Base-by-base conservation (phyloP, 2,888 invertebrate species). In the Thereva nobilitata region DNA sequence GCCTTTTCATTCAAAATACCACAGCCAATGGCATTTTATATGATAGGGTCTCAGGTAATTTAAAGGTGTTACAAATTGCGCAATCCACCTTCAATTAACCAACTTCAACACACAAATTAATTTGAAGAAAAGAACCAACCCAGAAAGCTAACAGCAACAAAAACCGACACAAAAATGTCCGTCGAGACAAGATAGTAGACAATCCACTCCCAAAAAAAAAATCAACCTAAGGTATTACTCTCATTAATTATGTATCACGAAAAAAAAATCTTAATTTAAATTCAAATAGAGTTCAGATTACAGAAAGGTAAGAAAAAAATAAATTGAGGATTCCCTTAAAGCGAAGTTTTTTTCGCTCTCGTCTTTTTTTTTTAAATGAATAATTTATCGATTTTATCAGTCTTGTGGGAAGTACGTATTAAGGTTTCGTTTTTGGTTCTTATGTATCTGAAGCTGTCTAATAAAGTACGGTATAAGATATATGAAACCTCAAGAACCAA, bases 271-370 rank as follows among this genome's bases (percentile, higher is more conserved):
- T 55, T 54, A 64, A 54, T 64, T 64, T 54, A 64, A 64, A 64
- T 64, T 64, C 54, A 64, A 64, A 64, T 64, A 9, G 53, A 45
- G 54, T 53, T n/a, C 35, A 64, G 64, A 64, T 64, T 64, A 64
- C 38, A 64, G 10, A 10, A 54, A 38, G 54, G 47, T 53, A 47
- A 8, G 7, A 47, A 12, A 47, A 47, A 12, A 10, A 47, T 9
- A 12, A 10, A 3, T n/a, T 8, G 40, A 47, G 45, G 53, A 41
- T 44, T 10, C 45, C 37, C 52, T 53, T 44, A 45, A 64, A 64
- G 64, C 45, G 47, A 55, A 55, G 54, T 23, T 23, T 23, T 23
- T 23, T 23, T 23, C 23, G 23, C 23, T 23, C 23, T 23, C 23
- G 23, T 23, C 23, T 23, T 23, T 23, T 23, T 23, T 45, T 54